Evolutionary conservation across 2,888 invertebrate genomes (phyloP).

Genomic region (Apamea sordens): DNA sequence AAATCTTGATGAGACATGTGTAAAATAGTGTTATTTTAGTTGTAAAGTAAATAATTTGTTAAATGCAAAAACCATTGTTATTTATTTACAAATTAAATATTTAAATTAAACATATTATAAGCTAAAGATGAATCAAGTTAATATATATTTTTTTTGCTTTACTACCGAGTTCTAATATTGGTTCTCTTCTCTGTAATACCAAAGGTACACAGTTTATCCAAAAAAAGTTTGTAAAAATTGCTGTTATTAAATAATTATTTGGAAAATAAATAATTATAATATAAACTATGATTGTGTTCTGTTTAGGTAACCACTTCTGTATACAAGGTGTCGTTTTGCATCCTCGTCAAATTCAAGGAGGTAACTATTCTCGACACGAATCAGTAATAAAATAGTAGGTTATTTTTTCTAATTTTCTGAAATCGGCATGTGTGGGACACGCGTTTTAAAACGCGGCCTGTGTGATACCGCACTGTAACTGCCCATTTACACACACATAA

Average conservation of each 20-base stretch:
- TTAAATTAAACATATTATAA: constrained; percentile 14
- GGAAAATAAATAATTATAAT: constrained; percentile 39
- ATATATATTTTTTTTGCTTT: not conserved
- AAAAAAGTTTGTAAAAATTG: constrained; percentile 3
- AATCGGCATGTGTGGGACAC: no score
- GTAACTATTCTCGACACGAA: no score
- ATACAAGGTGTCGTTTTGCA: no score
- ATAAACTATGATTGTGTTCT: constrained; percentile 34
- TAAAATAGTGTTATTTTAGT: constrained; percentile 75
- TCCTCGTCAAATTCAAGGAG: no score
- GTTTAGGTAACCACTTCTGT: constrained; percentile 40
- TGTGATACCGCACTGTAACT: no score
- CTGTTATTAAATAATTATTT: constrained; percentile 17
- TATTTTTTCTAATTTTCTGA: no score
- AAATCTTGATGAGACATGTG: constrained; percentile 56
- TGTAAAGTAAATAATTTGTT: constrained; percentile 71
- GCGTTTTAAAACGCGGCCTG: no score
- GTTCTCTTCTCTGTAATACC: constrained; percentile 4
- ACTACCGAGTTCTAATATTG: not conserved
- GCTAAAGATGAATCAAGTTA: constrained; percentile 13
- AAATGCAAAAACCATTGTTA: constrained; percentile 67
- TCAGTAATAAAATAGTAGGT: no score
- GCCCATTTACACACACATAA: no score
- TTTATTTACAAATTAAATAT: constrained; percentile 68
- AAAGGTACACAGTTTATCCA: not conserved